phyloP scores from a whole-genome alignment of 53 echinoderm and acorn worm species.

The Luidia sarsii region DNA sequence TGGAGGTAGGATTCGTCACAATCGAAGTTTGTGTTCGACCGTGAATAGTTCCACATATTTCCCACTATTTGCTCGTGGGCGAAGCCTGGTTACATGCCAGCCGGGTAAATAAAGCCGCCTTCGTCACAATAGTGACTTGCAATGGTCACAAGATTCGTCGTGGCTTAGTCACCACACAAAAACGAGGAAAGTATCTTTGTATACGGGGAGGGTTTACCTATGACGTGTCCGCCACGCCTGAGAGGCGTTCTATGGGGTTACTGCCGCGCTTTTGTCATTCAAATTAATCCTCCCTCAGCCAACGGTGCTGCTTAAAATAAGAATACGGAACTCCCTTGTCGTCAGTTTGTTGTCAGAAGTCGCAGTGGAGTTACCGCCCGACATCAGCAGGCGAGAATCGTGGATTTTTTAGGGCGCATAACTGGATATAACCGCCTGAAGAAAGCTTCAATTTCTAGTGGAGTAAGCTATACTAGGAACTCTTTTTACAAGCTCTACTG shows the following conservation, averaged over 20 bases:
- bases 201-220: background rate
- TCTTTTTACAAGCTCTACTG: no score
- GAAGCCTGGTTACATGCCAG: background rate
- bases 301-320: background rate
- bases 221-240: constrained; percentile 31
- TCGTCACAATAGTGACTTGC: no score
- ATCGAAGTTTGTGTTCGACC: background rate
- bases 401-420: no score
- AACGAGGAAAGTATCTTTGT: background rate
- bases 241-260: background rate
- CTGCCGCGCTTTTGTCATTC: constrained; percentile 38
- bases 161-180: constrained; percentile 1
- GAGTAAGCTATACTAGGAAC: no score
- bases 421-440: no score
- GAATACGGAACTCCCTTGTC: background rate
- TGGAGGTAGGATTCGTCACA: no score
- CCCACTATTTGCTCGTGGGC: constrained; percentile 11
- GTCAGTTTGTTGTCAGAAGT: no score
- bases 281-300: background rate
- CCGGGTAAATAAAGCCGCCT: background rate
- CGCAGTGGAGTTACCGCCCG: no score
- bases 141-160: background rate
- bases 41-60: background rate
- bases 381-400: no score
- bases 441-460: no score